Base-by-base conservation (phyloP, 2,113 vertebrate genomes). In the Elgaria multicarinata region DNA sequence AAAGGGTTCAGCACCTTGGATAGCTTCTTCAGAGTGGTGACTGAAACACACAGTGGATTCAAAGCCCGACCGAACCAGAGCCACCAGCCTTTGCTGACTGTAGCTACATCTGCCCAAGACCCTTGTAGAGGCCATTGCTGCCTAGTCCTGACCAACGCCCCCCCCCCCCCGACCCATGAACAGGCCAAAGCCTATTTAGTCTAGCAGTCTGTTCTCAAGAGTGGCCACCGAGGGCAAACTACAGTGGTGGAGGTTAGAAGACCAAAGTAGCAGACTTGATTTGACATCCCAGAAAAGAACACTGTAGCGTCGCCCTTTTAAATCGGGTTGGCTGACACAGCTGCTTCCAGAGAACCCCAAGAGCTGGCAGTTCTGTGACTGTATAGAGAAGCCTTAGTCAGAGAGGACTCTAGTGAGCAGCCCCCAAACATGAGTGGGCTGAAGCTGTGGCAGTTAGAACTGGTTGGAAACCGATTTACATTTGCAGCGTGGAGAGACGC, bases 281-380 rank as follows among this genome's bases (percentile, higher is more conserved):
- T 18, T 9, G 10, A 24, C 7, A 26, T 76, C 39, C 10, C 22
- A 28, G 22, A 44, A 44, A 44, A 7, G 22, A 22, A 76, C 36
- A 42, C 1, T 24, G 8, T 6, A n/a, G 0, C 20, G 14, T 5
- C 39, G 36, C 14, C 5, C 3, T 22, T 42, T 42, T 14, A 9
- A 33, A 33, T 10, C 67, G 2, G 67, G 6, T 69, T 31, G 13
- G 67, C 9, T 8, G 64, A 31, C 67, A 10, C 28, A 12, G 31
- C 67, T 33, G 8, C 12, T 42, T 75, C 22, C 36, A 39, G 22
- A 42, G 72, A 39, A 16, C 14, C 4, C 36, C 36, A 36, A 36
- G 20, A 6, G 2, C 69, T n/a, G n/a, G 14, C 14, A 72, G 69
- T 20, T 72, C 20, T 36, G n/a, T n/a, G n/a, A 36, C 14, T 4